A percentile compares a stretch with the other conserved stretches of the same genome.
These are phyloP conservation scores for Oreohelix idahoensis DNA, from an alignment of 1,140 invertebrate species.

Conservation along the genomic window DNA sequence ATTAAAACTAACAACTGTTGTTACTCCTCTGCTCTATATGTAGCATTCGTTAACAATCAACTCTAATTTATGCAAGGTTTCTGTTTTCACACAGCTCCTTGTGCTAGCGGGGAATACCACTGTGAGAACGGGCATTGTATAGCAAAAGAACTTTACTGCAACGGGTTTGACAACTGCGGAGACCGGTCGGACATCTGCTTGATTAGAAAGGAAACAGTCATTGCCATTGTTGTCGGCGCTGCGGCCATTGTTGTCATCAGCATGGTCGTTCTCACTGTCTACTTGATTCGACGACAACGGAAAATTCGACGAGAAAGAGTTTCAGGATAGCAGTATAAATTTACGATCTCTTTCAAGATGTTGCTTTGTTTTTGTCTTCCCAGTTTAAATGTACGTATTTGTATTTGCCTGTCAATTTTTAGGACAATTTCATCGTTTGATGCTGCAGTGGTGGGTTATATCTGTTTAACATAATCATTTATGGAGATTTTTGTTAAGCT, in stretches of 20 bases:
- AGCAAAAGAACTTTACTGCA: slow-evolving; percentile 41
- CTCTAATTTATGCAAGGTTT: no score
- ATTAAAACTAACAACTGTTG: not conserved
- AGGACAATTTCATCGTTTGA: no score
- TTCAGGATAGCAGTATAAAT: slow-evolving; percentile 39
- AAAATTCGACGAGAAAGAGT: slow-evolving; percentile 39
- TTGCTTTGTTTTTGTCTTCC: no score
- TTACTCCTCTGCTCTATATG: not conserved
- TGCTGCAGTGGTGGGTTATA: no score
- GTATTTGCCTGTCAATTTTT: no score
- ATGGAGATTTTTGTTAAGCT: no score
- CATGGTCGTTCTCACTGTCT: no score
- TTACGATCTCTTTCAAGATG: no score
- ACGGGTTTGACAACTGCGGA: slow-evolving; percentile 52
- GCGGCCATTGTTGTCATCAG: slow-evolving; percentile 34
- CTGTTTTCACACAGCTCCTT: slow-evolving; percentile 36
- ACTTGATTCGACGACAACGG: slow-evolving; percentile 23
- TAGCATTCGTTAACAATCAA: no score
- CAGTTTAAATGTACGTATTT: no score
- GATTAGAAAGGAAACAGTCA: slow-evolving; percentile 28
- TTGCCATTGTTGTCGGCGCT: slow-evolving; percentile 44
- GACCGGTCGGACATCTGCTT: slow-evolving; percentile 49
- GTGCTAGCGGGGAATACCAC: slow-evolving; percentile 36
- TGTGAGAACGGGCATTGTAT: slow-evolving; percentile 51
- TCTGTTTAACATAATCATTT: no score